Evolutionary conservation across 2,888 invertebrate genomes (phyloP).

Genomic region (Drosophila sordidapex): DNA sequence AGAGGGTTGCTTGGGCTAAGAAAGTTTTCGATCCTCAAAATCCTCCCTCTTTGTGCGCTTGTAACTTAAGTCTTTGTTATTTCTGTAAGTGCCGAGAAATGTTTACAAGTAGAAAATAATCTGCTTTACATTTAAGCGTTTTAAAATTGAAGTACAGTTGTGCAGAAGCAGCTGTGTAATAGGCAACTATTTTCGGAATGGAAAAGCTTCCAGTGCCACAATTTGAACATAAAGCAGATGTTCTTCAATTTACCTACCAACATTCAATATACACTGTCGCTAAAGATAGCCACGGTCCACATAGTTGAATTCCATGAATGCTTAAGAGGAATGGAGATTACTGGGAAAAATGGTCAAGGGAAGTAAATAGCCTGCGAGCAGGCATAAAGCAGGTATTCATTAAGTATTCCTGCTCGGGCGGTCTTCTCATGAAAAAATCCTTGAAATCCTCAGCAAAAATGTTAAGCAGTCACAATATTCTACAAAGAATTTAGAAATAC

Average conservation of each 20-base stretch:
- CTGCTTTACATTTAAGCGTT: not conserved
- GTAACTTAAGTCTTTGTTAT: constrained; percentile 4
- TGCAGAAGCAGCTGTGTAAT: not conserved
- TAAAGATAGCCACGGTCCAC: not conserved
- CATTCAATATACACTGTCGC: not conserved
- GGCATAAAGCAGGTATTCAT: constrained; percentile 17
- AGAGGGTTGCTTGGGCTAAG: constrained; percentile 20
- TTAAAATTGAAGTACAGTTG: constrained; percentile 9
- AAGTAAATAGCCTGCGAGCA: not conserved
- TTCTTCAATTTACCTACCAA: not conserved
- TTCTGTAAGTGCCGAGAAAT: not conserved
- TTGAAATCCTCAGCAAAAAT: not conserved
- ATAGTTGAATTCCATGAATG: too few relatives aligned
- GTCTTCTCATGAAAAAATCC: not conserved
- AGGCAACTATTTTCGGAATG: not conserved
- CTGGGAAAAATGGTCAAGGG: not conserved
- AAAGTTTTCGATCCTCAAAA: constrained; percentile 16
- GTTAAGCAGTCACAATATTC: not conserved
- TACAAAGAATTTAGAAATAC: not conserved
- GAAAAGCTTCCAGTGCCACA: not conserved
- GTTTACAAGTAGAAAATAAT: not conserved
- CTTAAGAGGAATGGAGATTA: not conserved
- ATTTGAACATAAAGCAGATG: not conserved
- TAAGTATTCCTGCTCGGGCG: constrained; percentile 2
- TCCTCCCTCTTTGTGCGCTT: constrained; percentile 1